phyloP scores from a whole-genome alignment of 2,797 vertebrate genomes.

The Siniperca undulata region DNA sequence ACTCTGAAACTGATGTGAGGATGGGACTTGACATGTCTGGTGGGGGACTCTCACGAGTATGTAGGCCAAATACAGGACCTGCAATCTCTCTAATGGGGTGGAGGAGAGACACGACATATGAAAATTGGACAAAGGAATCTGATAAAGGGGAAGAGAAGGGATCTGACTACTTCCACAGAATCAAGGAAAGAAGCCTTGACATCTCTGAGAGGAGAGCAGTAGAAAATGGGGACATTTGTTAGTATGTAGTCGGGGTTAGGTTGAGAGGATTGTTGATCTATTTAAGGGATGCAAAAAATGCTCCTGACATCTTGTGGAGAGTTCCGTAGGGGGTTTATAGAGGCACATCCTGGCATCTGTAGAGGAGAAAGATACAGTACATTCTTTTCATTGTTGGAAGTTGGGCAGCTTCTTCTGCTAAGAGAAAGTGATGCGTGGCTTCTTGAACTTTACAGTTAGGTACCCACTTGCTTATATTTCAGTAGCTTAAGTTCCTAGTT shows the following conservation, averaged over 20 bases:
- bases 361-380: slow-evolving; percentile 7
- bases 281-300: slow-evolving; percentile 38
- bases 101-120: slow-evolving; percentile 29
- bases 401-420: not conserved
- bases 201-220: slow-evolving; percentile 33
- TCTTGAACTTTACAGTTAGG: not conserved
- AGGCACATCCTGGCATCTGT: not conserved
- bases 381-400: not conserved
- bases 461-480: slow-evolving; percentile 1
- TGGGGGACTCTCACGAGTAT: slow-evolving; percentile 27
- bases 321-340: slow-evolving; percentile 10
- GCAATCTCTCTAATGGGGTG: slow-evolving; percentile 39
- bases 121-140: slow-evolving; percentile 51
- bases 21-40: slow-evolving; percentile 34
- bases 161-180: slow-evolving; percentile 31
- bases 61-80: slow-evolving; percentile 38
- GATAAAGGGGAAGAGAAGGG: slow-evolving; percentile 30
- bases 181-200: slow-evolving; percentile 31
- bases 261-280: slow-evolving; percentile 15
- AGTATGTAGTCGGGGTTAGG: not conserved
- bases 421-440: not conserved
- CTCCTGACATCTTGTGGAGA: slow-evolving; percentile 11
- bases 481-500: not conserved
- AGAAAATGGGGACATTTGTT: slow-evolving; percentile 30
- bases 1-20: slow-evolving; percentile 35